Conservation (phyloP, 2,888 invertebrate species). For the Eristalinus sepulchralis region DNA sequence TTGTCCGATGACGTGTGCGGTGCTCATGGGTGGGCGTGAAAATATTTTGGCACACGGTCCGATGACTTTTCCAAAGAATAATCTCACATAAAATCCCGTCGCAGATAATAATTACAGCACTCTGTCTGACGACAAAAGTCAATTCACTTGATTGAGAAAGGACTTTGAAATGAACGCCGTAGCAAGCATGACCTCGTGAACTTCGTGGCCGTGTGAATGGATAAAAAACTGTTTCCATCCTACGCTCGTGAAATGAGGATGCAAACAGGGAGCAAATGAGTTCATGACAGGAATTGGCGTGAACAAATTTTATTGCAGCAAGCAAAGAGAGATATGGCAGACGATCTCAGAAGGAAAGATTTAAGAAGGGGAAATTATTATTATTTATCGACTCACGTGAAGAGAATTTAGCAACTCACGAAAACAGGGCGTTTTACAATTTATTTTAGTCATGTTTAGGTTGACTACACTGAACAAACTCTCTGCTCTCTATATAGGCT, state of each 20-base stretch:
- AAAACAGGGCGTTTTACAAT: too few species aligned
- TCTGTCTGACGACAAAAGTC: background rate
- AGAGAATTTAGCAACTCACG: too few species aligned
- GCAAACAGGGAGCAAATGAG: background rate
- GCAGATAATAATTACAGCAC: background rate
- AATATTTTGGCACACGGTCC: constrained; percentile 39
- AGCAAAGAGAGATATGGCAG: background rate
- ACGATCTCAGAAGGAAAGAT: background rate
- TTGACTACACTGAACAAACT: too few species aligned
- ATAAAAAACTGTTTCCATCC: background rate
- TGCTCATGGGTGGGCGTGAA: background rate
- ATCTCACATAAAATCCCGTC: background rate
- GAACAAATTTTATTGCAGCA: background rate
- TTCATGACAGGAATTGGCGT: background rate
- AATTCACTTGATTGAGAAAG: background rate
- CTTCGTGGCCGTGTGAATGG: background rate
- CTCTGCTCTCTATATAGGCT: too few species aligned
- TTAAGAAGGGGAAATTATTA: too few species aligned
- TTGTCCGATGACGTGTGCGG: background rate
- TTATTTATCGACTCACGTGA: too few species aligned
- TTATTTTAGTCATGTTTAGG: too few species aligned
- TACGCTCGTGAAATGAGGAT: background rate
- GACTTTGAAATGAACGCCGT: background rate
- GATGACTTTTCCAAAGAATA: background rate
- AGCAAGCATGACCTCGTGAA: background rate